Conservation (phyloP, 1,140 invertebrate genomes). For the Liolophura sinensis region DNA sequence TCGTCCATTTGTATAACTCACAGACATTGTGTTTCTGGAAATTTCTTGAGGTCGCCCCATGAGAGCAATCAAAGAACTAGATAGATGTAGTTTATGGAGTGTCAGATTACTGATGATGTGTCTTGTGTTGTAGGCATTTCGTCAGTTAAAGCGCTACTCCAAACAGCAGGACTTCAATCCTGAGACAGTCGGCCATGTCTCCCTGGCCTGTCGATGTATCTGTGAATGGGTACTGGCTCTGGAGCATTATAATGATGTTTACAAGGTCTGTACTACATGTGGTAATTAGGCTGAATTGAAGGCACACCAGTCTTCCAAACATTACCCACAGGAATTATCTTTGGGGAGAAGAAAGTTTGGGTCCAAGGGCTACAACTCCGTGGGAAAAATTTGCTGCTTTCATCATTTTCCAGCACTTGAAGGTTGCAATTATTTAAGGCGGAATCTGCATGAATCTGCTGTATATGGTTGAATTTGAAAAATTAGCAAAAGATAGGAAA, state of each 20-base stretch:
- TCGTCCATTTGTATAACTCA: background rate
- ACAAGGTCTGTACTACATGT: slow-evolving; percentile 41
- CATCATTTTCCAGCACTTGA: too few species aligned
- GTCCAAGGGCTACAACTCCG: too few species aligned
- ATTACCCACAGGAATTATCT: too few species aligned
- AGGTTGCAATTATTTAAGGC: too few species aligned
- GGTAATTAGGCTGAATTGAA: too few species aligned
- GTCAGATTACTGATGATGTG: background rate
- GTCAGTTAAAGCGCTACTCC: slow-evolving; percentile 53
- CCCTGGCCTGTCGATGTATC: slow-evolving; percentile 53
- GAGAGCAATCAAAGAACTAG: background rate
- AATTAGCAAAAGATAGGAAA: too few species aligned
- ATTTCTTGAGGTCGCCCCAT: background rate
- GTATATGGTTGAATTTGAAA: too few species aligned
- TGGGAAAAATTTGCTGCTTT: too few species aligned
- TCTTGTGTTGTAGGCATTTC: slow-evolving; percentile 41
- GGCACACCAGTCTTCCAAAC: too few species aligned
- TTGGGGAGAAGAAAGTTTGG: too few species aligned
- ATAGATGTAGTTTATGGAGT: background rate
- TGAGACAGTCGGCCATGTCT: slow-evolving; percentile 51
- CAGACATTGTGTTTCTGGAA: background rate
- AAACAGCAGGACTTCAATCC: slow-evolving; percentile 54
- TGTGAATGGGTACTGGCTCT: slow-evolving; percentile 58
- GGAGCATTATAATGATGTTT: slow-evolving; percentile 57
- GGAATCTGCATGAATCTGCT: too few species aligned